Evolutionary conservation across 1,140 invertebrate species (phyloP).

Genomic region (Drosophila sechellia): DNA sequence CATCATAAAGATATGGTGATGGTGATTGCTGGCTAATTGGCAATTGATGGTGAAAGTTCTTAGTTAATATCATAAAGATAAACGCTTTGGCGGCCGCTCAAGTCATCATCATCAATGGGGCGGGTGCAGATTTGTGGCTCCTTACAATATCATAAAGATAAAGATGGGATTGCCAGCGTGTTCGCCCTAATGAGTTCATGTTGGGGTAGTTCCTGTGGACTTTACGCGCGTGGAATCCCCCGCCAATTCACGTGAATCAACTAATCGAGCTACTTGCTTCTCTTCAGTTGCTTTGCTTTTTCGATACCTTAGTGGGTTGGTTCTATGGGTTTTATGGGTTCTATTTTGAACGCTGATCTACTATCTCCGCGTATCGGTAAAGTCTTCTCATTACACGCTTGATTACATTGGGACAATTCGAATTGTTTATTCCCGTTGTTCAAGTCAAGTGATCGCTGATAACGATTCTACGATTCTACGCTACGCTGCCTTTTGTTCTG

Average conservation of each 20-base stretch:
- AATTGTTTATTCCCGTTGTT: conserved; percentile 44
- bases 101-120: conserved; percentile 24
- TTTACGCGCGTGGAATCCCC: conserved; percentile 38
- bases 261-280: conserved; percentile 7
- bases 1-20: conserved; percentile 4
- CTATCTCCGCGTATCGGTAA: conserved; percentile 9
- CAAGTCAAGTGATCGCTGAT: conserved; percentile 49
- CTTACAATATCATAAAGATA: conserved; percentile 73
- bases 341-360: neutral
- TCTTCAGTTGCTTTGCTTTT: neutral
- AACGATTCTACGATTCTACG: conserved; percentile 16
- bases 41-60: conserved; percentile 34
- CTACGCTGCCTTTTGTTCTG: neutral
- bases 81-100: conserved; percentile 10
- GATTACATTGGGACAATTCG: conserved; percentile 42
- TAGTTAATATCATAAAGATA: conserved; percentile 62
- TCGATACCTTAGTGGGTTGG: neutral
- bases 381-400: conserved; percentile 39
- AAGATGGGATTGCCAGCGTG: conserved; percentile 14
- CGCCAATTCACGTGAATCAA: conserved; percentile 23
- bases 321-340: no score
- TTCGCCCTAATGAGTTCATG: conserved; percentile 64
- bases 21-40: conserved; percentile 20
- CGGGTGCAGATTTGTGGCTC: conserved; percentile 22
- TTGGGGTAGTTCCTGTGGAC: conserved; percentile 71